Percentiles rank a stretch among this genome's conserved stretches.
Conservation (phyloP, 2,888 invertebrate species). For the Orthosia cruda region DNA sequence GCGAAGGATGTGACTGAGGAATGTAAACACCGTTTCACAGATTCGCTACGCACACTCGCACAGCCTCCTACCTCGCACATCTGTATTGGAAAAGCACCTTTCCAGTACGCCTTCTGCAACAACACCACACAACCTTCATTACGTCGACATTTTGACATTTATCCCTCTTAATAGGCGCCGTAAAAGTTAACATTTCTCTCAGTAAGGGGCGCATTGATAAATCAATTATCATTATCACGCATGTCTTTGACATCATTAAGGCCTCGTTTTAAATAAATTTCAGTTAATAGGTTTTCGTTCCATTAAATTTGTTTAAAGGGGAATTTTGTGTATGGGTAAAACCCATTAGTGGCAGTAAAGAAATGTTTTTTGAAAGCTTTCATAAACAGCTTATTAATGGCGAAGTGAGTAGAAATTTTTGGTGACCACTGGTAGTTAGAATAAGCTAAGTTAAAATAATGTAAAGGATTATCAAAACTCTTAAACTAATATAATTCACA, state of each 20-base stretch:
- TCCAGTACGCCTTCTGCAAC: neutral
- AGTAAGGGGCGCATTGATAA: slow-evolving; percentile 55
- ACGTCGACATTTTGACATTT: slow-evolving; percentile 59
- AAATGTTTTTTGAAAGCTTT: slow-evolving; percentile 25
- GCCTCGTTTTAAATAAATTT: slow-evolving; percentile 49
- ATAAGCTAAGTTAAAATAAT: too few species aligned
- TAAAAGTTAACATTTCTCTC: slow-evolving; percentile 74
- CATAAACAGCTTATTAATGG: slow-evolving; percentile 17
- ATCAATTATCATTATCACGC: slow-evolving; percentile 60
- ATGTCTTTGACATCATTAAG: slow-evolving; percentile 49
- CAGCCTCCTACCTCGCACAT: too few species aligned
- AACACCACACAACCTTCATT: slow-evolving; percentile 46
- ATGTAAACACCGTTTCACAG: too few species aligned
- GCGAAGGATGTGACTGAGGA: too few species aligned
- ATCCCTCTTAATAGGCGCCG: slow-evolving; percentile 74
- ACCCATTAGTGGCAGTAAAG: slow-evolving; percentile 26
- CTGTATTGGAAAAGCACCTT: too few species aligned
- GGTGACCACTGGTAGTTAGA: neutral
- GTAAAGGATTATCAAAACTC: too few species aligned
- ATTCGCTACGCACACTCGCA: too few species aligned
- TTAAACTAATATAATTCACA: too few species aligned
- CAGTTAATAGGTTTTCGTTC: slow-evolving; percentile 47
- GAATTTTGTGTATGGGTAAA: slow-evolving; percentile 22
- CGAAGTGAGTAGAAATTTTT: neutral
- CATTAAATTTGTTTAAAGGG: slow-evolving; percentile 50